Conservation (phyloP, 2,797 vertebrate species). For the Myotis planiceps region DNA sequence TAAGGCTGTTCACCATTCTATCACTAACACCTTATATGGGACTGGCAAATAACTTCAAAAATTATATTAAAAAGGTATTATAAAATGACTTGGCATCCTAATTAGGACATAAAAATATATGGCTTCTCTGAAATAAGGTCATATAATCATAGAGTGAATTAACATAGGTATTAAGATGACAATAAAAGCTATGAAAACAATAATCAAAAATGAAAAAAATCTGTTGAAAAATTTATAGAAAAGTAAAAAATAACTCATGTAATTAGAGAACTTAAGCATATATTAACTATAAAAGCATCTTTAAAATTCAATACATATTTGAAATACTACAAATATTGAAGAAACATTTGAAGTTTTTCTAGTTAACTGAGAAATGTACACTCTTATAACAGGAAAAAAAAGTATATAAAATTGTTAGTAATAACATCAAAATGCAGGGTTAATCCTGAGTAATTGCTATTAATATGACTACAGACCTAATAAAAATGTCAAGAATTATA, state of each 20-base stretch:
- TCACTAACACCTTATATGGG: neutral
- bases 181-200: neutral
- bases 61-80: neutral
- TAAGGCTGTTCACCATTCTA: neutral
- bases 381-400: neutral
- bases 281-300: neutral
- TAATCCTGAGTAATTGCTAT: neutral
- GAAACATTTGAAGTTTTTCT: neutral
- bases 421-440: neutral
- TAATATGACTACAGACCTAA: neutral
- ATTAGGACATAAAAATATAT: neutral
- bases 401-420: neutral
- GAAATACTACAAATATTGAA: conserved; percentile 4
- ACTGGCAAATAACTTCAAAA: neutral
- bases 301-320: neutral
- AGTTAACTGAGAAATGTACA: neutral
- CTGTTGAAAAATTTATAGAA: neutral
- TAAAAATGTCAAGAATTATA: neutral
- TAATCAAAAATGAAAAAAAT: neutral
- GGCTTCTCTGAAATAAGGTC: neutral
- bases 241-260: neutral
- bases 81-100: neutral
- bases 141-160: neutral
- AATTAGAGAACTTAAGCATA: neutral
- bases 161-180: neutral